Evolutionary conservation across 2,797 vertebrate genomes (phyloP).

Genomic region (Streptopelia turtur): DNA sequence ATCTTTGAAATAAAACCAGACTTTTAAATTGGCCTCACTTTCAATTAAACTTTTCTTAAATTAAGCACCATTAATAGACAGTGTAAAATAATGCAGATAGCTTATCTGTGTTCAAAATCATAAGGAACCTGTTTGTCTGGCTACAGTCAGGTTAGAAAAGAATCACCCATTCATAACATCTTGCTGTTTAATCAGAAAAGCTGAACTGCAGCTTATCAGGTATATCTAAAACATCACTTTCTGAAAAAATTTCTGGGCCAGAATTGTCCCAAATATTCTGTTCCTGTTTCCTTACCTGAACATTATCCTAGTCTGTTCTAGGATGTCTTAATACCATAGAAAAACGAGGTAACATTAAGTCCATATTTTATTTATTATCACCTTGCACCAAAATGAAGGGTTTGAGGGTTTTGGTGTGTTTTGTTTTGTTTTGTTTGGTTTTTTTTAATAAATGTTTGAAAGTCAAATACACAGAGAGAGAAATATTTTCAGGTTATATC

Average conservation of each 20-base stretch:
- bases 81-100: not conserved
- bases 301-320: not conserved
- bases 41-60: not conserved
- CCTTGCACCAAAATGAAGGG: not conserved
- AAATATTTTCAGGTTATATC: slow-evolving; percentile 2
- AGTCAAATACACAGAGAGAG: not conserved
- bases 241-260: not conserved
- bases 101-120: not conserved
- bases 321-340: not conserved
- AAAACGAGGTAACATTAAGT: not conserved
- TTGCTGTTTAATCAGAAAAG: not conserved
- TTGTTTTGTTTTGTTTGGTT: not conserved
- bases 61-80: not conserved
- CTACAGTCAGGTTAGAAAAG: not conserved
- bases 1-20: not conserved
- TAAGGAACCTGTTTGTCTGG: not conserved
- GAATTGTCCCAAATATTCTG: not conserved
- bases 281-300: not conserved
- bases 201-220: not conserved
- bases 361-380: not conserved
- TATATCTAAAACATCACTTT: not conserved
- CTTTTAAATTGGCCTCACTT: not conserved
- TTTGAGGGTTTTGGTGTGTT: not conserved
- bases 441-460: not conserved
- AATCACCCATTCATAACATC: not conserved